These are phyloP conservation scores for Drosophila malerkotliana DNA, from an alignment of 1,140 invertebrate species.

Conservation along the genomic window DNA sequence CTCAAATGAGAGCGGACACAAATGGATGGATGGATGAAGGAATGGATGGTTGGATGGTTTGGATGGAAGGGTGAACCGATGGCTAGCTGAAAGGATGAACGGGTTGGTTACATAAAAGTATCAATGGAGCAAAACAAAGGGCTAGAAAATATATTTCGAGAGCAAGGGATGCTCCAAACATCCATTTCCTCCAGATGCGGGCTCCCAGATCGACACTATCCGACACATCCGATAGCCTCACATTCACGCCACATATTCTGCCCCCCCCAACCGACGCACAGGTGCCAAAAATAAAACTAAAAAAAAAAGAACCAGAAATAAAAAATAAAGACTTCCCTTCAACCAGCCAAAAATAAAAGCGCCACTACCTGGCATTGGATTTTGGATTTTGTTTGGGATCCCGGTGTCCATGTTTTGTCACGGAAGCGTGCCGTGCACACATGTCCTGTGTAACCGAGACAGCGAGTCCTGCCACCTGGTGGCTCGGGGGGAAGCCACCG, in stretches of 20 bases:
- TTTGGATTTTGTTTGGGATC: conserved; percentile 26
- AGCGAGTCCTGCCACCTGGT: conserved; percentile 13
- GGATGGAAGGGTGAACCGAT: background rate
- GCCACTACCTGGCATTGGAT: conserved; percentile 27
- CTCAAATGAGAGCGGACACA: conserved; percentile 82
- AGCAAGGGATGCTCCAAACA: too few relatives aligned
- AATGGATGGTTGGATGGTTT: conserved; percentile 11
- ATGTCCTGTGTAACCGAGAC: conserved; percentile 57
- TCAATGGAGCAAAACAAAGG: background rate
- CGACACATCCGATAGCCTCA: conserved; percentile 25
- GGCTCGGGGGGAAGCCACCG: too few relatives aligned
- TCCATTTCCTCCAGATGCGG: conserved; percentile 10
- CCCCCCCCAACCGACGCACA: conserved; percentile 1
- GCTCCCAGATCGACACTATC: conserved; percentile 33
- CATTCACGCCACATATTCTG: background rate
- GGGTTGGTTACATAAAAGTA: conserved; percentile 25
- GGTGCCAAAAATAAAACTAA: conserved; percentile 14
- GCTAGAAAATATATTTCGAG: background rate
- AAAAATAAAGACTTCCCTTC: conserved; percentile 18
- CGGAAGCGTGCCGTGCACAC: conserved; percentile 78
- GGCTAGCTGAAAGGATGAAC: background rate
- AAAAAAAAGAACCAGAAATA: background rate
- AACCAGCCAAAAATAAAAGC: background rate
- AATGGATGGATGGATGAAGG: conserved; percentile 39
- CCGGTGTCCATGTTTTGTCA: conserved; percentile 64